Conservation (phyloP, 2,113 vertebrate species). For the Electrona antarctica region DNA sequence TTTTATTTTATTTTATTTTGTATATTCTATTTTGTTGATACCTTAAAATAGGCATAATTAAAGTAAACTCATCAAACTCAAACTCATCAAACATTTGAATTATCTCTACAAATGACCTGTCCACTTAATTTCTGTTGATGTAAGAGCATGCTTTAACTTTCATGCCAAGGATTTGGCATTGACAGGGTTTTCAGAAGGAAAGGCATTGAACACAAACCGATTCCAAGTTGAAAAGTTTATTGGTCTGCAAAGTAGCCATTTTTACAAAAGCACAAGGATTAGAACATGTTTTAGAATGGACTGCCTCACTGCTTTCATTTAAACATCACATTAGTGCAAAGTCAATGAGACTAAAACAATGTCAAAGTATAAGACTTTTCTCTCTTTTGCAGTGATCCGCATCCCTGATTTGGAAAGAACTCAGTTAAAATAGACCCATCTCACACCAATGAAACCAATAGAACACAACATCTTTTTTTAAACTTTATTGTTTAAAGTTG, state of each 20-base stretch:
- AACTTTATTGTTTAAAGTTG: constrained; percentile 81
- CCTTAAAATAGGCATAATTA: not conserved
- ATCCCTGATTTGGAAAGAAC: too few species aligned
- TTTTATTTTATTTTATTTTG: too few species aligned
- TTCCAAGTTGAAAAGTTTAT: constrained; percentile 60
- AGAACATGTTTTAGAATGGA: constrained; percentile 11
- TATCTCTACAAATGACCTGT: too few species aligned
- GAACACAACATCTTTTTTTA: constrained; percentile 57
- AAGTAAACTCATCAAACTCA: not conserved
- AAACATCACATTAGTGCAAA: constrained; percentile 31
- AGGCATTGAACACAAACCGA: not conserved
- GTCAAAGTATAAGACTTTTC: too few species aligned
- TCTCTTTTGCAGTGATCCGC: too few species aligned
- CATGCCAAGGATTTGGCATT: not conserved
- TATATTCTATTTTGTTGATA: too few species aligned
- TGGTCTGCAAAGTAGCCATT: constrained; percentile 48
- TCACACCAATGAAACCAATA: constrained; percentile 10
- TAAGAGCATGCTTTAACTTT: not conserved
- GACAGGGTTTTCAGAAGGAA: not conserved
- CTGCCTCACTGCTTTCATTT: constrained; percentile 16
- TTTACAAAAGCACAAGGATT: constrained; percentile 56
- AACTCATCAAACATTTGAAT: not conserved
- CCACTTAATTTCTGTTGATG: not conserved
- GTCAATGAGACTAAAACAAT: constrained; percentile 1
- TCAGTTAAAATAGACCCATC: too few species aligned